A percentile compares a stretch with the other conserved stretches of the same genome.
phyloP scores from a whole-genome alignment of 2,888 invertebrate species.

The Pandemis heparana region DNA sequence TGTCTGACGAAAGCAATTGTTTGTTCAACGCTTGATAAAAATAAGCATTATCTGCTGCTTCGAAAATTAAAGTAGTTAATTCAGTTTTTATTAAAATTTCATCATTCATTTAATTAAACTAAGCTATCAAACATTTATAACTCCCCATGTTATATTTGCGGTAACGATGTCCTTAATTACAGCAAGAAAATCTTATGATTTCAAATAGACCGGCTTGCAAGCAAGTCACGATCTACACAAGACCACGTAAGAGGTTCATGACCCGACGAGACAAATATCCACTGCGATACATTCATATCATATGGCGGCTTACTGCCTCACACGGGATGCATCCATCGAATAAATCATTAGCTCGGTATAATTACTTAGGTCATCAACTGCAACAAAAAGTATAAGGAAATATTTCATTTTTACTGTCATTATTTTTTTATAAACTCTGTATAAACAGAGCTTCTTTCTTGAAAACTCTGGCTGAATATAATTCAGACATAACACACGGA shows the following conservation, averaged over 20 bases:
- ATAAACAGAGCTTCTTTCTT: too few relatives aligned
- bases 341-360: not conserved
- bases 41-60: not conserved
- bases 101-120: not conserved
- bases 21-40: too few relatives aligned
- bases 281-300: slow-evolving; percentile 2
- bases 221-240: slow-evolving; percentile 12
- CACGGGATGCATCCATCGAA: not conserved
- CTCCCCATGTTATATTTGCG: not conserved
- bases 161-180: slow-evolving; percentile 4
- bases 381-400: not conserved
- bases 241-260: not conserved
- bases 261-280: slow-evolving; percentile 7
- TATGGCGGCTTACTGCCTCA: not conserved
- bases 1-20: too few relatives aligned
- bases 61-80: not conserved
- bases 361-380: not conserved
- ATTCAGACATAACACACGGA: too few relatives aligned
- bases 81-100: too few relatives aligned
- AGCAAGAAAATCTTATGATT: not conserved
- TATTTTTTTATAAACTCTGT: too few relatives aligned
- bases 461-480: too few relatives aligned
- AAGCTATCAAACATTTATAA: not conserved
- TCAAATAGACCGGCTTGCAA: slow-evolving; percentile 13
- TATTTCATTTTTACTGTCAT: not conserved